Conservation (phyloP, 2,888 invertebrate genomes). For the Drosophila tanythrix region DNA sequence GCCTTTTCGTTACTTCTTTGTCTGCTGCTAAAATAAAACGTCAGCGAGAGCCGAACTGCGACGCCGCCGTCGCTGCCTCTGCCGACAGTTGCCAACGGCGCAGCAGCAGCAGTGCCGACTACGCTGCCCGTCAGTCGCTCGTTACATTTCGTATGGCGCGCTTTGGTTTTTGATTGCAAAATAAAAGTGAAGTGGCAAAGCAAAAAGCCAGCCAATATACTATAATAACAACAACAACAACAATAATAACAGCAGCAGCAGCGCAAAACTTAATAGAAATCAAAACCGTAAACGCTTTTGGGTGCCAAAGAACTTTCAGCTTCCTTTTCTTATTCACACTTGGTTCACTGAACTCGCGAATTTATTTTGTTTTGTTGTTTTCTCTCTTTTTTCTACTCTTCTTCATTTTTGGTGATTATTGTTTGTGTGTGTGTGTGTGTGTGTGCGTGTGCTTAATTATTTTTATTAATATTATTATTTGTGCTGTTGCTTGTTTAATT, state of each 20-base stretch:
- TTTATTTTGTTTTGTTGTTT: slow-evolving; percentile 14
- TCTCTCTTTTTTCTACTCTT: slow-evolving; percentile 2
- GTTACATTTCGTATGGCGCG: slow-evolving; percentile 63
- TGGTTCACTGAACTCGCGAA: slow-evolving; percentile 47
- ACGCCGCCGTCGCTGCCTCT: slow-evolving; percentile 14
- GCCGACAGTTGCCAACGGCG: slow-evolving; percentile 23
- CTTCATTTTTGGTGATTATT: slow-evolving; percentile 12
- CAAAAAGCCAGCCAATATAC: slow-evolving; percentile 15
- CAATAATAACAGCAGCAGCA: slow-evolving; percentile 5
- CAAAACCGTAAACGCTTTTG: slow-evolving; percentile 38
- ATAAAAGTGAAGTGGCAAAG: slow-evolving; percentile 45
- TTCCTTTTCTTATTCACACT: slow-evolving; percentile 42
- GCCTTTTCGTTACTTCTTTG: slow-evolving; percentile 45
- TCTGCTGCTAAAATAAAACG: slow-evolving; percentile 29
- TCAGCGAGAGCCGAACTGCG: slow-evolving; percentile 8
- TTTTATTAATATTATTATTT: slow-evolving; percentile 13
- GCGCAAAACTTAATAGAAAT: slow-evolving; percentile 41
- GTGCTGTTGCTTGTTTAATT: slow-evolving; percentile 4
- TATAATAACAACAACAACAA: slow-evolving; percentile 6
- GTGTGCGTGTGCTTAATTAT: slow-evolving; percentile 5
- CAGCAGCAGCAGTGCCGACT: slow-evolving; percentile 16
- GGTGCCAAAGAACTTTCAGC: slow-evolving; percentile 45
- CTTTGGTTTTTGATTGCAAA: slow-evolving; percentile 55
- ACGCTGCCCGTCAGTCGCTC: slow-evolving; percentile 52
- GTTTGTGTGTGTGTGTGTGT: slow-evolving; percentile 8